phyloP scores from a whole-genome alignment of 2,888 invertebrate genomes.

The Nineta flava region DNA sequence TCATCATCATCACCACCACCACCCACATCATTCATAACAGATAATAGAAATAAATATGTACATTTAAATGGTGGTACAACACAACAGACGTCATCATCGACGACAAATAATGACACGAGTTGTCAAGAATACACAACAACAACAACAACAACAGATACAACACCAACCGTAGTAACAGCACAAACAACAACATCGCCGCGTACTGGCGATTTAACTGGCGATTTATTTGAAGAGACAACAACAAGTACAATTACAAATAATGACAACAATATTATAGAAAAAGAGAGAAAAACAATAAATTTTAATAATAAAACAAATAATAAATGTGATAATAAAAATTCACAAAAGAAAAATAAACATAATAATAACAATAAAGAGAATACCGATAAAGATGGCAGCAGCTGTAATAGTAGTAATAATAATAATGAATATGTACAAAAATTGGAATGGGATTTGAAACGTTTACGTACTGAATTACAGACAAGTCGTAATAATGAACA shows the following conservation, averaged over 20 bases:
- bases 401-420: conserved; percentile 14
- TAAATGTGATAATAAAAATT: conserved; percentile 2
- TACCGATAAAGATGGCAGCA: conserved; percentile 5
- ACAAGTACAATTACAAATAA: too few relatives aligned
- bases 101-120: conserved; percentile 17
- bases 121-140: not conserved
- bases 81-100: conserved; percentile 10
- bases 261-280: not conserved
- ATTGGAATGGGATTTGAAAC: conserved; percentile 56
- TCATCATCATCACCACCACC: conserved; percentile 16
- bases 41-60: not conserved
- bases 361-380: conserved; percentile 6
- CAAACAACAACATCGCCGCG: too few relatives aligned
- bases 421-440: conserved; percentile 35
- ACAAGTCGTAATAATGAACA: conserved; percentile 53
- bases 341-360: conserved; percentile 4
- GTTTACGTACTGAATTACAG: conserved; percentile 56
- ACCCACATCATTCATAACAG: not conserved
- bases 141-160: not conserved
- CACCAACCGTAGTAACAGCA: too few relatives aligned
- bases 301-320: conserved; percentile 9
- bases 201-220: too few relatives aligned
- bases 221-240: too few relatives aligned
- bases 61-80: not conserved
- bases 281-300: conserved; percentile 11